These are phyloP conservation scores for Eupithecia dodoneata DNA, from an alignment of 2,888 invertebrate genomes.

Conservation along the genomic window DNA sequence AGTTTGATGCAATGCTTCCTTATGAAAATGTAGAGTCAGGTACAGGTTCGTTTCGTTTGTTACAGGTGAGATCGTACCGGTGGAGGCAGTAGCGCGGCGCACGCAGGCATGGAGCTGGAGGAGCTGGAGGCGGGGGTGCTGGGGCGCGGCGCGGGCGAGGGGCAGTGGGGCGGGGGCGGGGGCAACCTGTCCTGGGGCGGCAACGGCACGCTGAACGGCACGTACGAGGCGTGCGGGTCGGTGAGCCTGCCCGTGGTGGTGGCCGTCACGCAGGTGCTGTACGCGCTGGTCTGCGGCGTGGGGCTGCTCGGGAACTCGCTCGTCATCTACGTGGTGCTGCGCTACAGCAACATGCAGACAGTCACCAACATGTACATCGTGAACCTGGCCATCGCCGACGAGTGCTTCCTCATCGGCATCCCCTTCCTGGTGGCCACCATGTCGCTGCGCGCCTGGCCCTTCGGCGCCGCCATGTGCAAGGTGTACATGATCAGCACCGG, in stretches of 20 bases:
- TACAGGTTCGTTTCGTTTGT: constrained; percentile 14
- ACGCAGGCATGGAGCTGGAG: constrained; percentile 43
- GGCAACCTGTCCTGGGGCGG: constrained; percentile 64
- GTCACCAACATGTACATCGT: constrained; percentile 97
- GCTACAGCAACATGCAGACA: constrained; percentile 97
- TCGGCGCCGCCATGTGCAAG: constrained; percentile 94
- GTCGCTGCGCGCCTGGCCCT: constrained; percentile 92
- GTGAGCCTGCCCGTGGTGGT: constrained; percentile 82
- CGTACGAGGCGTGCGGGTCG: constrained; percentile 79
- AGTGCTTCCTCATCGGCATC: constrained; percentile 95
- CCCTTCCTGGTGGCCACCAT: constrained; percentile 95
- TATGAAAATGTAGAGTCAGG: neutral
- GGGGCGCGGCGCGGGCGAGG: constrained; percentile 62
- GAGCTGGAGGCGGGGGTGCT: constrained; percentile 76
- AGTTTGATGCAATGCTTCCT: too few relatives aligned
- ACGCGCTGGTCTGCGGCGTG: constrained; percentile 92
- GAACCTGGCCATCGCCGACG: constrained; percentile 96
- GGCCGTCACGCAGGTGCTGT: constrained; percentile 88
- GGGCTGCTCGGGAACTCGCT: constrained; percentile 95
- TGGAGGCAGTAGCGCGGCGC: neutral
- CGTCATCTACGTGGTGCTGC: constrained; percentile 94
- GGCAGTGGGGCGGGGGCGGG: neutral
- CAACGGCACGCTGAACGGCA: constrained; percentile 66
- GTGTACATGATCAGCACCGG: constrained; percentile 96
- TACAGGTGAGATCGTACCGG: constrained; percentile 17